Evolutionary conservation across 2,113 vertebrate genomes (phyloP), one percentile per base, ranked within the genome.

Genomic region (Isichthys henryi): DNA sequence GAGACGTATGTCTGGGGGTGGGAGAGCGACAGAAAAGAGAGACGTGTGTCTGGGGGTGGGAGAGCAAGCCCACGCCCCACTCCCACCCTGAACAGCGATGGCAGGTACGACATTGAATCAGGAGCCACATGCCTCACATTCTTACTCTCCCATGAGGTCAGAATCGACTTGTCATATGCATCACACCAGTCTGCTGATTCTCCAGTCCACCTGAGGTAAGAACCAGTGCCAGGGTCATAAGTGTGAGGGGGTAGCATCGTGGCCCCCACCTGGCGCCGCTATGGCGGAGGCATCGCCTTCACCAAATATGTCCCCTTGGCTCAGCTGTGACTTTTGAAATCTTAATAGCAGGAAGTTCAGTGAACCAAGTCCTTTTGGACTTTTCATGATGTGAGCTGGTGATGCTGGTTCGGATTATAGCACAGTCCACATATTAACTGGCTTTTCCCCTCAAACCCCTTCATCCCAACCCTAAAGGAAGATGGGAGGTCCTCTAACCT

Each of bases 71-170:
- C 13, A 9, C 31, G 15, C 39, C 15, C 43, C 19, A 2, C 35
- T 43, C 45, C 27, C 4, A 7, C 43, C 39, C 31, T 11, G 23
- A 23, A 86, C 21, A 27, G 83, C 9, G 17, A 17, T 17, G 39
- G 39, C 5, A 9, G 9, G 5, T 48, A 52, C 1, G 39, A 17
- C 27, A 19, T 80, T 39, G 53, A 86, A 43, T 62, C 43, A 56
- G 91, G 77, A 77, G 56, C 92, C 91, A 92, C 94, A 89, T 96
- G 91, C 93, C 95, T 96, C 92, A 91, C 93, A 97, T 96, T 96
- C 95, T 94, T 95, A 88, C 66, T 91, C 93, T 94, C 91, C 95
- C 95, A 86, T 93, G 91, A 95, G 95, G 95, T 92, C 95, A 88
- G 95, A 94, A 94, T 92, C 92, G 91, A 93, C 7, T 9, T 86